Base-by-base conservation (phyloP, 2,113 vertebrate genomes). In the Numida meleagris region DNA sequence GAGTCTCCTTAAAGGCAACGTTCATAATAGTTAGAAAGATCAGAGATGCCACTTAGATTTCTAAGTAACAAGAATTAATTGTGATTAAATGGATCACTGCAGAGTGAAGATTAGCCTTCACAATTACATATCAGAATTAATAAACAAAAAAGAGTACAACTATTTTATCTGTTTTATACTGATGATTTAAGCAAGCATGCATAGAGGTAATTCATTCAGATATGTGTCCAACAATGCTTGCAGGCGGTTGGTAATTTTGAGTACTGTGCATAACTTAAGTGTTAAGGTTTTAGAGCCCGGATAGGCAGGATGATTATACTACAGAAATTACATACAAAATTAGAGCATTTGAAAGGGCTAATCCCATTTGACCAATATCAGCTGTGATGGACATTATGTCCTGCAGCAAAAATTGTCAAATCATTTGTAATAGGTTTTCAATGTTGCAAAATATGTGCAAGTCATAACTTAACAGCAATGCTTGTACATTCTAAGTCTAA, bases 1-100 rank as follows among this genome's bases (percentile, higher is more conserved):
- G 93, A 89, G 83, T 86, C 82, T 88, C 74, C 82, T 97, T 95
- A 82, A 96, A 96, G 91, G 89, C 71, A 88, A 88, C 4, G 50
- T 86, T 94, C 59, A 40, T 61, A 72, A 63, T 63, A 96, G 89
- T 96, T 96, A 92, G 74, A 71, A 61, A 78, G 78, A 90, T 74
- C 51, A 88, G 65, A 74, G 43, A 61, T 46, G 14, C 53, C 31
- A 34, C 25, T 27, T 58, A 86, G 77, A 84, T 94, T 86, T 77
- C 79, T 84, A 89, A 91, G 82, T 88, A 63, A 71, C 42, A 70
- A 55, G 48, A 82, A 79, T 87, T 87, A 78, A 34, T 59, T 91
- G 55, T 82, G 61, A 83, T 92, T 89, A 95, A 93, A 48, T 51
- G 81, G 45, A 63, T 86, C 38, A 40, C 40, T 91, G 29, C 50